Conservation (phyloP, 2,888 invertebrate genomes). For the Tetragonula carbonaria region DNA sequence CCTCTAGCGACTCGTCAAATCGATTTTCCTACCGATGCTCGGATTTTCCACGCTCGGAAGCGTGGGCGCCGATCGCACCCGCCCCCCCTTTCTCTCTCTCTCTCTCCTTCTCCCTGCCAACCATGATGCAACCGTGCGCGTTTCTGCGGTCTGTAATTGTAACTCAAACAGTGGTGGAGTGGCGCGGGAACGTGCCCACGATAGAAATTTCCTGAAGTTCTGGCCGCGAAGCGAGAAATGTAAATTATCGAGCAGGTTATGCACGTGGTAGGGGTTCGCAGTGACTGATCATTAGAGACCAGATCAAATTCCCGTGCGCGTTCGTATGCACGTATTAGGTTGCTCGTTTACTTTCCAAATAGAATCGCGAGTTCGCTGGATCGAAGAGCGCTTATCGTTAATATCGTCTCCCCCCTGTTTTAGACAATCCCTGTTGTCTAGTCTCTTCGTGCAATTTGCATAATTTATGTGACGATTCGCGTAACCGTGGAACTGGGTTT, state of each 20-base stretch:
- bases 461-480: too few species aligned
- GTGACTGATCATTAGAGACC: slow-evolving; percentile 29
- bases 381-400: background rate
- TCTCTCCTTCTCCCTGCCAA: background rate
- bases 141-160: slow-evolving; percentile 46
- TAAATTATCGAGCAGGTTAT: slow-evolving; percentile 20
- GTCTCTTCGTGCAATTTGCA: too few species aligned
- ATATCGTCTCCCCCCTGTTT: background rate
- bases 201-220: slow-evolving; percentile 25
- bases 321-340: slow-evolving; percentile 8
- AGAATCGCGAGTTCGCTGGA: background rate
- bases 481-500: too few species aligned
- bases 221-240: slow-evolving; percentile 17
- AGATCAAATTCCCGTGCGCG: slow-evolving; percentile 15
- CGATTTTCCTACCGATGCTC: slow-evolving; percentile 77
- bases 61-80: slow-evolving; percentile 33
- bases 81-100: background rate
- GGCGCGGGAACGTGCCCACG: slow-evolving; percentile 11
- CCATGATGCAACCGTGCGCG: slow-evolving; percentile 27
- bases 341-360: slow-evolving; percentile 17
- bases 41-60: slow-evolving; percentile 56
- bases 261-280: background rate
- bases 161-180: slow-evolving; percentile 64
- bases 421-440: background rate
- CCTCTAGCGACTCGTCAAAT: slow-evolving; percentile 70